Base-by-base conservation (phyloP, 2,797 vertebrate genomes). In the Tapirus indicus region DNA sequence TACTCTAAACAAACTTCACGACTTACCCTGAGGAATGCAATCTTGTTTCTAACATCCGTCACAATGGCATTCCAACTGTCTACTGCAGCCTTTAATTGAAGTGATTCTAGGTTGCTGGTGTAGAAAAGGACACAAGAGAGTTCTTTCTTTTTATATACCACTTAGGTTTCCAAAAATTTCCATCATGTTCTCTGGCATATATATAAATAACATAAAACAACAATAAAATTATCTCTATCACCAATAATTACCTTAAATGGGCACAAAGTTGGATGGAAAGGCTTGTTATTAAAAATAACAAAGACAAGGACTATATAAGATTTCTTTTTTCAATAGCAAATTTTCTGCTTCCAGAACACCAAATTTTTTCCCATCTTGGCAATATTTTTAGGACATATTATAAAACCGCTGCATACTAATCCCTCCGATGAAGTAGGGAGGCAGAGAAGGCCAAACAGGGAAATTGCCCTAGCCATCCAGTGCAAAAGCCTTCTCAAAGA, bases 21-120 rank as follows among this genome's bases (percentile, higher is more conserved):
- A 96, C 98, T 98, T 97, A 98, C 98, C 96, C 87, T 98, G 18
- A 98, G 96, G 75, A 85, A 97, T 16, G 96, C 94, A 95, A 98
- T 98, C 90, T 98, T 98, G 91, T 97, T 98, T 95, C 97, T 97
- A 83, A 98, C 96, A 90, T 98, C 98, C 3, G 97, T 78, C 88
- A 98, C 98, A 72, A 98, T 98, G 83, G 97, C 92, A 97, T 97
- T 97, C 98, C 98, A 98, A 94, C 97, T 97, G 58, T 98, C 98
- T 64, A 98, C 97, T 0, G 97, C 97, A 91, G 98, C 98, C 89
- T 97, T 98, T 95, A 98, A 93, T 3, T 96, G 97, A 91, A 96
- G 97, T n/a, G 98, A 98, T 58, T 98, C 97, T 69, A 96, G 69
- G 69, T 98, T 97, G 74, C 98, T 98, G 58, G 44, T 74, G 16